These are phyloP conservation scores for Drosophila arawakana DNA, from an alignment of 1,140 invertebrate species.

Conservation along the genomic window DNA sequence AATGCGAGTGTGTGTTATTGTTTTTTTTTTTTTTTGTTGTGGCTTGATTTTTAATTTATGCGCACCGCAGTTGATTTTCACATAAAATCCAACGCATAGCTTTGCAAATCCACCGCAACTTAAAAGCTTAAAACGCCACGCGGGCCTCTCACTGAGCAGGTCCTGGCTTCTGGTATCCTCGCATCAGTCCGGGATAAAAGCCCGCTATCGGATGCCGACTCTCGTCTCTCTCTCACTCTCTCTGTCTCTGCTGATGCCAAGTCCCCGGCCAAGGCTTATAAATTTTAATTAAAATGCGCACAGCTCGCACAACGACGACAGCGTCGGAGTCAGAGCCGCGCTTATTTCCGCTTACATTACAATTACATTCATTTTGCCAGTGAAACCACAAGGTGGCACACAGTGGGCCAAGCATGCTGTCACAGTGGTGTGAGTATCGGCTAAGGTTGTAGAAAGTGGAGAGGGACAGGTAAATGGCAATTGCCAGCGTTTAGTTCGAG, in stretches of 20 bases:
- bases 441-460: not conserved
- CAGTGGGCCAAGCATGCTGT: not conserved
- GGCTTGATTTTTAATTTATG: constrained; percentile 80
- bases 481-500: constrained; percentile 19
- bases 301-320: constrained; percentile 50
- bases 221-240: no score
- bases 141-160: constrained; percentile 12
- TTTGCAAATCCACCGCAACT: constrained; percentile 76
- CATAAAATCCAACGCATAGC: constrained; percentile 72
- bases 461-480: constrained; percentile 15
- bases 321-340: constrained; percentile 37
- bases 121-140: constrained; percentile 80
- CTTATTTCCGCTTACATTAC: constrained; percentile 83
- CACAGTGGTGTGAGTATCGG: not conserved
- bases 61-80: constrained; percentile 78
- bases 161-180: constrained; percentile 24
- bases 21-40: constrained; percentile 43
- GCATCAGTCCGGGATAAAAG: not conserved
- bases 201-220: constrained; percentile 26
- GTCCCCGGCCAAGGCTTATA: constrained; percentile 78
- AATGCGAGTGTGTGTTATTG: constrained; percentile 11
- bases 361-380: constrained; percentile 67
- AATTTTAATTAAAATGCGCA: constrained; percentile 80
- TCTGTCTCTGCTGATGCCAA: constrained; percentile 47
- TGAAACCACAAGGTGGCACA: not conserved